Base-by-base conservation (phyloP, 2,888 invertebrate species). In the Ectropis crepuscularia region DNA sequence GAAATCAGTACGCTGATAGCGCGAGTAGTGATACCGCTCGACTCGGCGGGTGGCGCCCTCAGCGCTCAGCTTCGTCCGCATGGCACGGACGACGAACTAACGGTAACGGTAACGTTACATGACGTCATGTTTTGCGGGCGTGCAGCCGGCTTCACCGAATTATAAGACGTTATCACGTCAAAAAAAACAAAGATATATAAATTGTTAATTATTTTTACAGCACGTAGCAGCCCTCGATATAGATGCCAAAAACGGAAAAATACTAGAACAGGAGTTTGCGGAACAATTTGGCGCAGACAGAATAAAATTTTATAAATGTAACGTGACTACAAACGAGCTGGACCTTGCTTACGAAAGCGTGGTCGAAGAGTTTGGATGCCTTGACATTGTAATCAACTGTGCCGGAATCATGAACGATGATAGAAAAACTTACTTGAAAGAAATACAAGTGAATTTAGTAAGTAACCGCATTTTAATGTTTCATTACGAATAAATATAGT, bases 381-480 rank as follows among this genome's bases (percentile, higher is more conserved):
- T 90, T 2, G 90, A 90, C 63, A 79, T 86, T 2, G 86, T 90
- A 0, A 72, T 90, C 7, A 90, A 90, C 66, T 84, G 85, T 60
- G 90, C 90, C 53, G 90, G 87, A 4, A 81, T 89, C 7, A 81
- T 90, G 83, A 89, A 89, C 41, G 90, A 91, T 55, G 77, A 78
- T 38, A 82, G 79, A 5, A 75, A 80, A 43, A 69, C 73, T 0
- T 89, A 83, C 68, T 71, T 85, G 57, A 89, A 87, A 61, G 75
- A 84, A 63, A 87, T 90, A 37, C 82, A 83, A 43, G 72, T 91
- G 9, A 91, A 91, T 77, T 77, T 89, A 70, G 90, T 90, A 69
- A 81, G 86, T 83, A 65, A 28, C 50, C 12, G 45, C 6, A 8
- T 36, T 51, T n/a, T n/a, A n/a, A 5, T 11, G 10, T 5, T 6